These are phyloP conservation scores for Alligator sinensis DNA, from an alignment of 2,113 vertebrate genomes.

Conservation along the genomic window DNA sequence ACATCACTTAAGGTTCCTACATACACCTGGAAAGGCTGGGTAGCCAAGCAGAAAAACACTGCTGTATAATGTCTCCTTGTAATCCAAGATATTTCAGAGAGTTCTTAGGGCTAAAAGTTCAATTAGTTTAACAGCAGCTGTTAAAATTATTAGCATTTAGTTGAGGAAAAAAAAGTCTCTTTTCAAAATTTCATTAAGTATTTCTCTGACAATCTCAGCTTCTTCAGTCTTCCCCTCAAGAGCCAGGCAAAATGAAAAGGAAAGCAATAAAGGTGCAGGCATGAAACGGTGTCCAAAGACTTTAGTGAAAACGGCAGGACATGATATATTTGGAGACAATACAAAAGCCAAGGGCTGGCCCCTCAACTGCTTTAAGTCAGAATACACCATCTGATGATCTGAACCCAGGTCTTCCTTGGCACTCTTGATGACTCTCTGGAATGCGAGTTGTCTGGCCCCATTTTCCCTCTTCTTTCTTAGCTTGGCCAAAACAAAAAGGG, in stretches of 20 bases:
- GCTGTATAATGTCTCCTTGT: neutral
- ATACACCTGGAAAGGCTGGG: rapidly evolving
- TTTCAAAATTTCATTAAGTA: neutral
- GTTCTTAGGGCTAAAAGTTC: neutral
- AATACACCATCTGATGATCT: neutral
- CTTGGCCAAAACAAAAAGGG: constrained; percentile 49
- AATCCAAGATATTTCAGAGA: neutral
- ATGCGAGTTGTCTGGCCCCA: neutral
- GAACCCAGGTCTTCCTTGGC: neutral
- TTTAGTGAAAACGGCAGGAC: rapidly evolving
- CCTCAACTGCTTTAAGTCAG: neutral
- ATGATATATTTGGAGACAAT: neutral
- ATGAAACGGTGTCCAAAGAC: neutral
- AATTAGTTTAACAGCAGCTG: neutral
- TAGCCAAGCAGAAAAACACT: neutral
- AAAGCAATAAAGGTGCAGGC: neutral
- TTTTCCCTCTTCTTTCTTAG: constrained; percentile 44
- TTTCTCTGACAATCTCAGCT: neutral
- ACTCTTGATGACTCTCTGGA: neutral
- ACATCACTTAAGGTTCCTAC: neutral
- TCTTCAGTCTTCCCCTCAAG: neutral
- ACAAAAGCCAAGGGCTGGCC: neutral
- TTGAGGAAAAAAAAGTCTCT: too few species aligned
- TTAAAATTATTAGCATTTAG: neutral
- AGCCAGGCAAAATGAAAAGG: neutral